Conservation (phyloP, 2,797 vertebrate species). For the Neostethus bicornis region DNA sequence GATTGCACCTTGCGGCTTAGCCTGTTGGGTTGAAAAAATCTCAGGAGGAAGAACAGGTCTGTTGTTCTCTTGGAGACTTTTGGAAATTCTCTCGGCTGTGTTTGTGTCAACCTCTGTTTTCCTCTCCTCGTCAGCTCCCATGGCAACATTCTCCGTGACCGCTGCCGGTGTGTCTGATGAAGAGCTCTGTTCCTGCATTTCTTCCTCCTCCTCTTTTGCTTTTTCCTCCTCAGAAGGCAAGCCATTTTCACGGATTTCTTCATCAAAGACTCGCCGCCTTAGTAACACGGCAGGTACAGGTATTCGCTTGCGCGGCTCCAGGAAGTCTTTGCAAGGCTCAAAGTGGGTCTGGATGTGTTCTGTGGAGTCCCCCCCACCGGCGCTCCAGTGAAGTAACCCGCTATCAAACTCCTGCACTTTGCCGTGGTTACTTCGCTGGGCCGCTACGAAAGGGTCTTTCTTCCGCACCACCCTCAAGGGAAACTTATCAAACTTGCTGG, state of each 20-base stretch:
- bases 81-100: constrained; percentile 60
- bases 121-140: constrained; percentile 69
- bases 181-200: constrained; percentile 47
- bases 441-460: constrained; percentile 89
- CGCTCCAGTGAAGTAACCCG: constrained; percentile 95
- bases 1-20: constrained; percentile 84
- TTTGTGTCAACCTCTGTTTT: constrained; percentile 76
- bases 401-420: constrained; percentile 95
- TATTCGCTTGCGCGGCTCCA: constrained; percentile 80
- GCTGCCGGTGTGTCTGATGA: constrained; percentile 59
- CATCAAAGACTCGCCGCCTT: constrained; percentile 57
- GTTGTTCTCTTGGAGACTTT: constrained; percentile 77
- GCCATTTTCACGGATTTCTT: constrained; percentile 57
- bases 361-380: constrained; percentile 96
- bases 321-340: constrained; percentile 87
- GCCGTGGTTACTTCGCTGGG: constrained; percentile 88
- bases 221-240: constrained; percentile 73
- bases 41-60: constrained; percentile 78
- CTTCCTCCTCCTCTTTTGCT: constrained; percentile 69
- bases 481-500: constrained; percentile 98
- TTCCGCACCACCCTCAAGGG: constrained; percentile 94
- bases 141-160: constrained; percentile 57
- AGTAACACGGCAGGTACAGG: constrained; percentile 65
- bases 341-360: constrained; percentile 99
- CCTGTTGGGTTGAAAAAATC: constrained; percentile 76